Conservation (phyloP, 2,888 invertebrate species). For the Scrobipalpa costella region DNA sequence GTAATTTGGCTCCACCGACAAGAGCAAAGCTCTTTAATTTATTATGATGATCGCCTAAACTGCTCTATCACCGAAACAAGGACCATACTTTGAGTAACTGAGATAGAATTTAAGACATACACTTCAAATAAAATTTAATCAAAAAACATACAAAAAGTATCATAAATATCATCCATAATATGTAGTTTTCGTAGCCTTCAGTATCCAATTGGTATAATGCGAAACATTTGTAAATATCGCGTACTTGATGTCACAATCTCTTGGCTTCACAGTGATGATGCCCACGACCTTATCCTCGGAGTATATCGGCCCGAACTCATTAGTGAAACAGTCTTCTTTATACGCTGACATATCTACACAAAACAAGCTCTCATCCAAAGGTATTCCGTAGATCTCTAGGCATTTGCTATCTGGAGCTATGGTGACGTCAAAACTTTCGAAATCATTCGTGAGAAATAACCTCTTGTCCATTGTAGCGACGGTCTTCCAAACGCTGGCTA, state of each 20-base stretch:
- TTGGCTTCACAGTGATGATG: conserved; percentile 54
- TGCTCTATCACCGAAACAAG: too few species aligned
- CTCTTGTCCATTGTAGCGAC: conserved; percentile 63
- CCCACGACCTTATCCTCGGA: conserved; percentile 57
- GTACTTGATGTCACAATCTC: conserved; percentile 53
- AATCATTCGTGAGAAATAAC: conserved; percentile 63
- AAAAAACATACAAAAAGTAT: not conserved
- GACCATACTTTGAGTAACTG: too few species aligned
- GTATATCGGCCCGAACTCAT: conserved; percentile 69
- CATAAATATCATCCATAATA: not conserved
- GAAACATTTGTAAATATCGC: conserved; percentile 51
- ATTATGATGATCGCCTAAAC: too few species aligned
- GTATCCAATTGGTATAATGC: conserved; percentile 44
- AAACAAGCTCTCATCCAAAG: conserved; percentile 54
- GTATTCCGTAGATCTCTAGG: conserved; percentile 55
- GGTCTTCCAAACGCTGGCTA: conserved; percentile 67
- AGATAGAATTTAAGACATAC: too few species aligned
- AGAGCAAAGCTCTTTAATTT: too few species aligned
- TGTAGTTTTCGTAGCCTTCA: conserved; percentile 31
- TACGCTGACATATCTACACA: conserved; percentile 59
- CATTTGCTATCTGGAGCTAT: conserved; percentile 45
- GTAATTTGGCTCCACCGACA: too few species aligned
- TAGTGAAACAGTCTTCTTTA: conserved; percentile 61
- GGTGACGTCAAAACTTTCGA: conserved; percentile 48
- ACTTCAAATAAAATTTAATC: too few species aligned